Percentiles rank a stretch among this genome's conserved stretches.
Evolutionary conservation across 2,888 invertebrate species (phyloP).

Genomic region (Caenorhabditis sp.): DNA sequence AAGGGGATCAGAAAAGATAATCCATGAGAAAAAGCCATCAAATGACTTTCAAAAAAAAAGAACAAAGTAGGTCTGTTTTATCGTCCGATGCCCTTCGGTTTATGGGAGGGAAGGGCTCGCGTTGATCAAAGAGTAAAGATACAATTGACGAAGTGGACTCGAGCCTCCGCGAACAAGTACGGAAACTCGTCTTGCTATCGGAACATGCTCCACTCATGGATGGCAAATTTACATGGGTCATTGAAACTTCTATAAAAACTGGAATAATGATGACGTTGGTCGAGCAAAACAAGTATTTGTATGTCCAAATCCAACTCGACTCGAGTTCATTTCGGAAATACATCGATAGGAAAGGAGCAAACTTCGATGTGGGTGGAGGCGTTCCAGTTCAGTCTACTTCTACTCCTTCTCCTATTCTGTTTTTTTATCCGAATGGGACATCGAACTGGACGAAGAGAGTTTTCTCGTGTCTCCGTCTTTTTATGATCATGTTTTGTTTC

Average conservation of each 20-base stretch:
- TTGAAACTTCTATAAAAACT: no score
- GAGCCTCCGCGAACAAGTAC: no score
- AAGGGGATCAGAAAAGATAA: background rate
- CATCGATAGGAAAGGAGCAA: background rate
- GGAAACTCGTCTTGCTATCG: no score
- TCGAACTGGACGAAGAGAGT: constrained; percentile 3
- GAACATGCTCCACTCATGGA: no score
- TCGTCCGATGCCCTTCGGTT: background rate
- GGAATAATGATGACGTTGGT: no score
- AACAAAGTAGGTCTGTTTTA: background rate
- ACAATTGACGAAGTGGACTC: no score
- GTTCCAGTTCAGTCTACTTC: background rate
- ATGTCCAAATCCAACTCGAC: background rate
- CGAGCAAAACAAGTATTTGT: no score
- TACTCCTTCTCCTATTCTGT: background rate
- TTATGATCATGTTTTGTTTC: constrained; percentile 59
- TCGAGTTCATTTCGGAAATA: background rate
- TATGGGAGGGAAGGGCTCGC: background rate
- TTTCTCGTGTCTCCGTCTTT: constrained; percentile 21
- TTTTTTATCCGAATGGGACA: no score
- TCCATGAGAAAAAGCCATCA: background rate
- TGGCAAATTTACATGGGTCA: no score
- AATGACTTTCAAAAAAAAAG: background rate
- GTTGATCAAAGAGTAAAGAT: background rate
- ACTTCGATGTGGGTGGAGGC: background rate